A percentile compares a stretch with the other conserved stretches of the same genome.
Evolutionary conservation across 2,113 vertebrate species (phyloP).

Genomic region (Vidua macroura): DNA sequence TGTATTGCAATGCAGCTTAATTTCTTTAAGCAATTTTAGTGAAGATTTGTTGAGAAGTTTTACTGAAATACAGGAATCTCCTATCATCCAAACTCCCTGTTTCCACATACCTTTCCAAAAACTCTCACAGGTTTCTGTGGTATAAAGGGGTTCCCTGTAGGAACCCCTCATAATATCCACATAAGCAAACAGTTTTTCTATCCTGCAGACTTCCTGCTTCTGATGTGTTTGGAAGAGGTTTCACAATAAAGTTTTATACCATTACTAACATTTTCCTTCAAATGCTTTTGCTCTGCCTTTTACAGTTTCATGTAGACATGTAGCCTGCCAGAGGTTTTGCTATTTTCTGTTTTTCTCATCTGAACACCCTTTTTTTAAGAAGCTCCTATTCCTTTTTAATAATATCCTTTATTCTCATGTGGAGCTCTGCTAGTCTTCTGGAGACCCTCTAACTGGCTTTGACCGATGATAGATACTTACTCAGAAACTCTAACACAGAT

Average conservation of each 20-base stretch:
- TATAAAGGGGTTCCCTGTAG: background rate
- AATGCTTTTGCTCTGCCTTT: background rate
- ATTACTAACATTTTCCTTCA: constrained; percentile 41
- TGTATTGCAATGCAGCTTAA: background rate
- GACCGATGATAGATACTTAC: background rate
- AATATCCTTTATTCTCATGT: background rate
- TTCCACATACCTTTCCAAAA: background rate
- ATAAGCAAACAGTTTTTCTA: background rate
- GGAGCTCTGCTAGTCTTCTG: background rate
- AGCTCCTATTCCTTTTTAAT: background rate
- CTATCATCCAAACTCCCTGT: background rate
- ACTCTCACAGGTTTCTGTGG: background rate
- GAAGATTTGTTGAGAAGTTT: background rate
- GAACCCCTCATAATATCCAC: background rate
- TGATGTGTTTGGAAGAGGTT: constrained; percentile 28
- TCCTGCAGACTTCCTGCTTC: constrained; percentile 6
- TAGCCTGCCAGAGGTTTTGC: constrained; percentile 18
- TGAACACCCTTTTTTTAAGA: background rate
- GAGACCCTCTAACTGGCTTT: background rate
- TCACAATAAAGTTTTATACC: background rate
- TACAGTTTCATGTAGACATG: background rate
- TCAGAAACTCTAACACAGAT: background rate
- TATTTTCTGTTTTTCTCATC: constrained; percentile 52
- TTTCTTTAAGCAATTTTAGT: background rate
- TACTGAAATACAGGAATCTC: background rate